A percentile compares a stretch with the other conserved stretches of the same genome.
phyloP scores from a whole-genome alignment of 2,113 vertebrate species.

The Morone saxatilis region DNA sequence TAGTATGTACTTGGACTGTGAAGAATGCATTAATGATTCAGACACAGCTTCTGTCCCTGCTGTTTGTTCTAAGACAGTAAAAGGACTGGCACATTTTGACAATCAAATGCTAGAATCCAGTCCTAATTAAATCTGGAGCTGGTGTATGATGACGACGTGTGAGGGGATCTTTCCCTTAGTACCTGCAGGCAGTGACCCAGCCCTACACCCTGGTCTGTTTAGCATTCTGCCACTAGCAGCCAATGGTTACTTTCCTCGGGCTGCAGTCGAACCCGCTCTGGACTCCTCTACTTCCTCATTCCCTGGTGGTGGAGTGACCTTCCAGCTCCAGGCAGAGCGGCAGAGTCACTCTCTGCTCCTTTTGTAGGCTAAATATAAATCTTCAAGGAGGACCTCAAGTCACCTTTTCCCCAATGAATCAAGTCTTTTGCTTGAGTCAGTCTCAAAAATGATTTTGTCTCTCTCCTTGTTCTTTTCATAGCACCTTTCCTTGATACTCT shows the following conservation, averaged over 20 bases:
- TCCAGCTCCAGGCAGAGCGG: constrained; percentile 10
- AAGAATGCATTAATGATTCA: not conserved
- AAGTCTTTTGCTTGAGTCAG: not conserved
- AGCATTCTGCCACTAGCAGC: not conserved
- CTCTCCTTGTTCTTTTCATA: not conserved
- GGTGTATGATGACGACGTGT: not conserved
- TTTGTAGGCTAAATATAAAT: constrained; percentile 24
- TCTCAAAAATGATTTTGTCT: constrained; percentile 1
- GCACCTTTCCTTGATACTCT: not conserved
- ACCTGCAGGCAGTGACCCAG: not conserved
- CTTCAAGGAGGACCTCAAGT: constrained; percentile 10
- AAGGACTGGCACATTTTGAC: not conserved
- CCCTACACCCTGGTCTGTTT: not conserved
- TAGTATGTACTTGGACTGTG: not conserved
- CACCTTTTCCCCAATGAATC: not conserved
- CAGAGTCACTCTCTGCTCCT: not conserved
- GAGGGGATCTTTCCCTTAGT: not conserved
- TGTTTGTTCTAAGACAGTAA: not conserved
- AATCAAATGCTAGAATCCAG: not conserved
- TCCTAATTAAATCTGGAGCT: not conserved
- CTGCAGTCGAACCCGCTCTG: not conserved
- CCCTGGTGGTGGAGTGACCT: constrained; percentile 24
- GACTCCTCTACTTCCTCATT: not conserved
- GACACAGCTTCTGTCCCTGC: not conserved
- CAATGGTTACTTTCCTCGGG: not conserved